Evolutionary conservation across 2,888 invertebrate species (phyloP).

Genomic region (Meloe dianella): DNA sequence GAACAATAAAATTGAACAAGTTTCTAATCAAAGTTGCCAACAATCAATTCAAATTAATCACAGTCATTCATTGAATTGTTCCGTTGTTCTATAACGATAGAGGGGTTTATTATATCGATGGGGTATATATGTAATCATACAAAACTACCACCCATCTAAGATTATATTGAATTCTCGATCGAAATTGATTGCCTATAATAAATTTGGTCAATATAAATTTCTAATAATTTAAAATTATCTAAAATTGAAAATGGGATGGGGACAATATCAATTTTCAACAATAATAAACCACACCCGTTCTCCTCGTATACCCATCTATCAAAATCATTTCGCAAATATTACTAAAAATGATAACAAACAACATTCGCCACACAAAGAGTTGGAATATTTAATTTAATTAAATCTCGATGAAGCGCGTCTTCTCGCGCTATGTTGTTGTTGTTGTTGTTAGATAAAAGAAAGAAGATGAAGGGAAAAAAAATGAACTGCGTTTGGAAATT

Average conservation of each 20-base stretch:
- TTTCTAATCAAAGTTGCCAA: background rate
- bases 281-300: no score
- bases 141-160: no score
- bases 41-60: background rate
- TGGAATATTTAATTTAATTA: background rate
- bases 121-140: background rate
- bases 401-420: background rate
- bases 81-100: background rate
- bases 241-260: no score
- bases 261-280: no score
- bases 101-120: background rate
- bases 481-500: background rate
- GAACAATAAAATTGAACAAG: constrained; percentile 2
- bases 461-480: background rate
- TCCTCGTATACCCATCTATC: no score
- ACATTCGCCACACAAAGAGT: no score
- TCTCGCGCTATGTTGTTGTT: no score
- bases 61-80: background rate
- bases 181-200: background rate
- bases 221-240: no score
- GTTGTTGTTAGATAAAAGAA: background rate
- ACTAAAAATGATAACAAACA: no score
- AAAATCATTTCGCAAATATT: no score
- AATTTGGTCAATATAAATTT: no score
- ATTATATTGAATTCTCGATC: background rate